Base-by-base conservation (phyloP, 1,140 invertebrate species). In the Cephus cinctus region DNA sequence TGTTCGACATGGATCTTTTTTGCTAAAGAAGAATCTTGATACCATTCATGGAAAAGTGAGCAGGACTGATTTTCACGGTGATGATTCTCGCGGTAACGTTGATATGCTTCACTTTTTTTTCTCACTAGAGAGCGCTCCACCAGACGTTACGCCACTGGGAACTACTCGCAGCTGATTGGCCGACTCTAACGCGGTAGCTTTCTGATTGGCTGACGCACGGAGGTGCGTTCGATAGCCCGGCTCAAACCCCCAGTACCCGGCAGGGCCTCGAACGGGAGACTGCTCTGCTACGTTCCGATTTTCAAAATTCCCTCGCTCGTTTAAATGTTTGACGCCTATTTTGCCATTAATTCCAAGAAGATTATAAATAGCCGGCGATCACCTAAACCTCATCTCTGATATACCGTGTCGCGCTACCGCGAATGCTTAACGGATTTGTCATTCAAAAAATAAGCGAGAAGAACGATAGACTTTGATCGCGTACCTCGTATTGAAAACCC, bases 221-320 rank as follows among this genome's bases (percentile, higher is more conserved):
- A 73, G 66, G 65, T 67, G 69, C 73, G 72, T 67, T 76, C 73
- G 65, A 76, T 76, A 76, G 69, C 67, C 51, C 57, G 65, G 58
- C 61, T 57, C 59, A 54, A 52, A 65, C 57, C 60, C 23, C 56
- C 69, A 75, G 73, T 76, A 73, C 69, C 69, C 71, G 72, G 71
- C 64, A 70, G 64, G 65, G 56, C 61, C 62, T 76, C 66, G 65
- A 56, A 69, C 54, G 60, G 60, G 19, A 16, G 6, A 18, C n/a
- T 19, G 4, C 16, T 1, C 14, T 2, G 2, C 42, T 23, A 31
- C 42, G 32, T 15, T n/a, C 11, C 16, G 0, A 8, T 18, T 2
- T n/a, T 21, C 15, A 61, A 62, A 61, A 61, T 53, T 69, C 41
- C 51, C 67, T 47, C 45, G 59, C 55, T 55, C 48, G 52, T 47